These are phyloP conservation scores for Eriocheir sinensis DNA, from an alignment of 1,140 invertebrate genomes.

Conservation along the genomic window DNA sequence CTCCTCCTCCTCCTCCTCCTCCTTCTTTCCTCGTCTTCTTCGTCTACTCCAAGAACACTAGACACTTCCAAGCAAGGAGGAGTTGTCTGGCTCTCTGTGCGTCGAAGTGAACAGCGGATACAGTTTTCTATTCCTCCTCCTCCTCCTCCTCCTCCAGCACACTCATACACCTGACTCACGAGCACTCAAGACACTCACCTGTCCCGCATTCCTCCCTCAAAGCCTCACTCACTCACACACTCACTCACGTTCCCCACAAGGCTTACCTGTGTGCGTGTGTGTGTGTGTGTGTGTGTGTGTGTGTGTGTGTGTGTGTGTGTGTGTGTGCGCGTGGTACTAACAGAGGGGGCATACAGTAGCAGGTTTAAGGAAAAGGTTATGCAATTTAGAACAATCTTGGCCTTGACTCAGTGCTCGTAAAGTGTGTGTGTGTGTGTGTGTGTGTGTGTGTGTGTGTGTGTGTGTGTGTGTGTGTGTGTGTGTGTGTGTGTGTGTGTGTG, in stretches of 20 bases:
- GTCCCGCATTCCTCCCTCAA: not conserved
- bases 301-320: not conserved
- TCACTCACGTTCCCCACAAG: not conserved
- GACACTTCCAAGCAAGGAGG: not conserved
- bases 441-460: not conserved
- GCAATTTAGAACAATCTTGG: not conserved
- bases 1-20: not conserved
- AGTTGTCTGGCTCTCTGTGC: no score
- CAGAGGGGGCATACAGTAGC: not conserved
- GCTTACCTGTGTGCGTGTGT: not conserved
- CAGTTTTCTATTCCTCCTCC: no score
- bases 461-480: not conserved
- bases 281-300: constrained; percentile 44
- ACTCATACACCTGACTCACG: not conserved
- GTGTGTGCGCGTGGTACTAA: not conserved
- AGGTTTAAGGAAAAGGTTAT: not conserved
- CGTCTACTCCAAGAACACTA: not conserved
- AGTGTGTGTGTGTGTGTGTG: not conserved
- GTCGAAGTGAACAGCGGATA: no score
- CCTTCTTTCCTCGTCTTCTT: not conserved
- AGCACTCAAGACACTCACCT: not conserved
- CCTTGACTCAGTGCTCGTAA: not conserved
- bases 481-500: not conserved
- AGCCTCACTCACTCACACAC: not conserved
- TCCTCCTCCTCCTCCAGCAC: no score